Base-by-base conservation (phyloP, 2,113 vertebrate genomes). In the Carlito syrichta region DNA sequence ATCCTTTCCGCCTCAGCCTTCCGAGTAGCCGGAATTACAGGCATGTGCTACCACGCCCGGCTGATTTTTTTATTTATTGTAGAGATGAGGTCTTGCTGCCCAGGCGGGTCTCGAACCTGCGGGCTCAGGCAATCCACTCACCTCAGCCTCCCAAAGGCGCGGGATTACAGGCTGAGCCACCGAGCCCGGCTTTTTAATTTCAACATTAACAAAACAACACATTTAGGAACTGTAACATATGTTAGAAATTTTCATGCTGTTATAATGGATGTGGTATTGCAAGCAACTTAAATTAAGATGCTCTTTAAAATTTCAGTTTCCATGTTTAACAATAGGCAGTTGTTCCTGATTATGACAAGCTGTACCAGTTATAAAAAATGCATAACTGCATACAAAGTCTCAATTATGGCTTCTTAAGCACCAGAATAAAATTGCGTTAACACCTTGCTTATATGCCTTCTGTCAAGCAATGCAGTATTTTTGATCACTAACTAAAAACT, bases 221-320 rank as follows among this genome's bases (percentile, higher is more conserved):
- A 27, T 86, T 87, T 86, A 83, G 35, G 43, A 91, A 3, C 50
- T 60, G 6, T n/a, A 68, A 22, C 63, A 76, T 69, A 48, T 94
- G 77, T 76, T 76, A 68, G n/a, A 86, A 78, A 86, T 76, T 40
- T 71, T 79, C 79, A 48, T 30, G 6, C 86, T 96, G 32, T 86
- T 92, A 35, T 68, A 79, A 92, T 10, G 10, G 50, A 94, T 82
- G 1, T 94, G 60, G 81, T 79, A 85, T 77, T 90, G 52, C 62
- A 96, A 95, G 40, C 40, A 97, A 86, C 77, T 11, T 84, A 43
- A 86, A 19, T 81, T 52, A 38, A 69, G 52, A 40, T 30, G 52
- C 12, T n/a, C 32, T 96, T 84, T 86, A 52, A 87, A 92, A 69
- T 5, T 90, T 52, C 9, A 93, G 25, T 92, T 95, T 91, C 11